Evolutionary conservation across 92 coral and sea anemone species (phyloP), one percentile per base, ranked within the genome.

Genomic region (Metridium senile): DNA sequence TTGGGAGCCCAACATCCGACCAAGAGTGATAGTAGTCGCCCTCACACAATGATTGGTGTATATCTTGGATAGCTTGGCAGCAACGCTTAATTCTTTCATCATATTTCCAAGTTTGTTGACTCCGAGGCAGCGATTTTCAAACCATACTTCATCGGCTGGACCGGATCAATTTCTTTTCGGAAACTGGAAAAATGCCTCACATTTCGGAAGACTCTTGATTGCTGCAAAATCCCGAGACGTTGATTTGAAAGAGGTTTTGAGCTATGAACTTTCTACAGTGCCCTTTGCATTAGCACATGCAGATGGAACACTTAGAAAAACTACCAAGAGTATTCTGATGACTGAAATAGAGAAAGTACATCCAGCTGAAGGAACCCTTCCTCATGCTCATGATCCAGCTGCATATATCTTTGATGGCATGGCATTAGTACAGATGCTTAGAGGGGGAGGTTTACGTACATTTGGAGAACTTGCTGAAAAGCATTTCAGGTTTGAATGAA

Each of bases 241-340:
- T 33, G 70, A 82, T 54, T 25, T 82, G 68, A 82, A 33, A 66
- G 82, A 82, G n/a, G 82, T 82, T 32, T 80, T 82, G 66, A 43
- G 35, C 11, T 74, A 82, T 66, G 86, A 82, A 54, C 74, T 82
- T 43, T 82, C 76, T 1, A 52, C 82, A 58, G 58, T 82, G 28
- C 86, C 82, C n/a, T 74, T 64, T 66, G 56, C 81, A 25, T 79
- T 85, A 75, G 81, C 81, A n/a, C 85, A 85, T 74, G 70, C 80
- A 61, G 89, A 85, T 67, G 89, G 85, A 28, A 29, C 81, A 23
- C 74, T 73, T 58, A 26, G 77, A 81, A 82, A 82, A 30, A 67
- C 75, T 7, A 57, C 62, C 26, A 82, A 82, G 51, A 82, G 87
- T 53, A 74, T 51, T 30, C 76, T 82, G 0, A 17, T 75, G 35